Conservation (phyloP, 2,888 invertebrate species). For the Dione vanillae region DNA sequence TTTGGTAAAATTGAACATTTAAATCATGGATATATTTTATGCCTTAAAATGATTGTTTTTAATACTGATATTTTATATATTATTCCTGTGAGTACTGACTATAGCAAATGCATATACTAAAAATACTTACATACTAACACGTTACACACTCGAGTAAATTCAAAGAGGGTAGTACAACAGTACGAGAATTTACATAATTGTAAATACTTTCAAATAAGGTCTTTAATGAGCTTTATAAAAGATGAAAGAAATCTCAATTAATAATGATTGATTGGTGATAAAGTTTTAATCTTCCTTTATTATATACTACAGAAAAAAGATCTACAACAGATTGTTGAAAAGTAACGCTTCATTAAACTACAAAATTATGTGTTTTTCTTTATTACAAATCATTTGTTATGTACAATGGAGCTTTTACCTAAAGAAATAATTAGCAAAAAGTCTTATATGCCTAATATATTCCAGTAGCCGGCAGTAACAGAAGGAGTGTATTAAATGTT, state of each 20-base stretch:
- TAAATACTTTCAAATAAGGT: conserved; percentile 24
- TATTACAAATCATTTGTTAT: conserved; percentile 18
- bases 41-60: no score
- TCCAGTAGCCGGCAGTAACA: background rate
- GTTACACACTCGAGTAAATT: background rate
- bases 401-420: conserved; percentile 10
- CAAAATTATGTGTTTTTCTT: conserved; percentile 11
- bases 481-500: background rate
- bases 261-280: conserved; percentile 27
- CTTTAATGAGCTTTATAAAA: background rate
- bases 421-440: background rate
- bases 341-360: conserved; percentile 26
- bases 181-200: conserved; percentile 15
- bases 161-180: background rate
- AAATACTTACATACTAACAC: background rate
- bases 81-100: background rate
- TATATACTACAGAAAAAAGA: conserved; percentile 5
- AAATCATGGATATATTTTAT: no score
- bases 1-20: no score
- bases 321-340: conserved; percentile 16
- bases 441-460: background rate
- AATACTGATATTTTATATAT: background rate
- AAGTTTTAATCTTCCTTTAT: conserved; percentile 29
- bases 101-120: background rate
- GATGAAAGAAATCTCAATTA: conserved; percentile 24